A percentile compares a stretch with the other conserved stretches of the same genome.
Conservation (phyloP, 2,888 invertebrate species). For the Limnephilus marmoratus region DNA sequence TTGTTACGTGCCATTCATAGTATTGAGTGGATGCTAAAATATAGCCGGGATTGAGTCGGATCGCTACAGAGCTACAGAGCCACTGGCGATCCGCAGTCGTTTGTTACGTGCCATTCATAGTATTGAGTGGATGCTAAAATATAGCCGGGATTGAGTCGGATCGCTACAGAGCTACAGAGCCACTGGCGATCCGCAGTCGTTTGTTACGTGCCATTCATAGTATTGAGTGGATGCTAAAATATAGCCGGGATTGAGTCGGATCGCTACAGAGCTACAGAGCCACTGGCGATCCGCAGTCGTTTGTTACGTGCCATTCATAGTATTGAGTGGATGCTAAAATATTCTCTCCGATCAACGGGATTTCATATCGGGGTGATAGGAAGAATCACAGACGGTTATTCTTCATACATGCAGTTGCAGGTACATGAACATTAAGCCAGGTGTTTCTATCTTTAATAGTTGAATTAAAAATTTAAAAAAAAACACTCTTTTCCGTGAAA, state of each 20-base stretch:
- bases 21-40: constrained; percentile 66
- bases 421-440: neutral
- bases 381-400: neutral
- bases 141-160: constrained; percentile 63
- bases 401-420: neutral
- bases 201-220: constrained; percentile 62
- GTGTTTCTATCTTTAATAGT: neutral
- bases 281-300: constrained; percentile 62
- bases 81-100: constrained; percentile 62
- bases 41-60: constrained; percentile 63
- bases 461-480: neutral
- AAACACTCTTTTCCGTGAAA: neutral
- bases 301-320: constrained; percentile 62
- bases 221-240: neutral
- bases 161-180: constrained; percentile 53
- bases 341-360: constrained; percentile 54
- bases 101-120: constrained; percentile 62
- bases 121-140: constrained; percentile 66
- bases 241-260: no score
- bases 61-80: constrained; percentile 53
- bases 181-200: constrained; percentile 62
- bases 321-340: constrained; percentile 61
- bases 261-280: no score
- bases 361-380: neutral
- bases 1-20: constrained; percentile 62